Evolutionary conservation across 2,888 invertebrate species (phyloP).

Genomic region (Nymphalis c-album): DNA sequence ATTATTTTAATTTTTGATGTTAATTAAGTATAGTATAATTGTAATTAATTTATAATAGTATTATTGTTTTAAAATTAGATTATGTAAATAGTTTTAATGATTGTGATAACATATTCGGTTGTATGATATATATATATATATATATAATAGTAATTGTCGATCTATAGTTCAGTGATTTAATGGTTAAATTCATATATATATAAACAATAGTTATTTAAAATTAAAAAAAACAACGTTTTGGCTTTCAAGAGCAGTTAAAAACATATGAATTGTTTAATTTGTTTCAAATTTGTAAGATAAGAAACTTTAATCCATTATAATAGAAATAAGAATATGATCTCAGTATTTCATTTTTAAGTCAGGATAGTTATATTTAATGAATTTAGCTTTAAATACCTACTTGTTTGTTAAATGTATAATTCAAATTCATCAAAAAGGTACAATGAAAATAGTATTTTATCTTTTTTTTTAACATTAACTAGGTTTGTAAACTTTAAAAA

Average conservation of each 20-base stretch:
- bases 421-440: constrained; percentile 11
- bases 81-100: constrained; percentile 36
- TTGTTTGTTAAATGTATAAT: constrained; percentile 12
- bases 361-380: constrained; percentile 20
- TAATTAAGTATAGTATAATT: constrained; percentile 22
- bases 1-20: constrained; percentile 26
- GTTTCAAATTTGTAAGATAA: background rate
- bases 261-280: background rate
- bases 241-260: background rate
- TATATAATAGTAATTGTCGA: constrained; percentile 7
- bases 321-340: constrained; percentile 61
- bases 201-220: constrained; percentile 5
- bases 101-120: constrained; percentile 36
- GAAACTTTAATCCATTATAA: background rate
- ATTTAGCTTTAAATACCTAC: constrained; percentile 27
- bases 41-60: constrained; percentile 35
- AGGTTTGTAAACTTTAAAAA: too few relatives aligned
- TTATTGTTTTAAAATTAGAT: constrained; percentile 26
- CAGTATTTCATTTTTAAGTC: constrained; percentile 52
- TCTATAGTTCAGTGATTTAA: constrained; percentile 1
- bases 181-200: constrained; percentile 3
- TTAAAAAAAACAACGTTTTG: background rate
- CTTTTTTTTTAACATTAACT: background rate
- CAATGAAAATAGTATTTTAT: background rate
- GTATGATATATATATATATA: constrained; percentile 5